Base-by-base conservation (phyloP, 2,888 invertebrate species). In the Eupsilia transversa region DNA sequence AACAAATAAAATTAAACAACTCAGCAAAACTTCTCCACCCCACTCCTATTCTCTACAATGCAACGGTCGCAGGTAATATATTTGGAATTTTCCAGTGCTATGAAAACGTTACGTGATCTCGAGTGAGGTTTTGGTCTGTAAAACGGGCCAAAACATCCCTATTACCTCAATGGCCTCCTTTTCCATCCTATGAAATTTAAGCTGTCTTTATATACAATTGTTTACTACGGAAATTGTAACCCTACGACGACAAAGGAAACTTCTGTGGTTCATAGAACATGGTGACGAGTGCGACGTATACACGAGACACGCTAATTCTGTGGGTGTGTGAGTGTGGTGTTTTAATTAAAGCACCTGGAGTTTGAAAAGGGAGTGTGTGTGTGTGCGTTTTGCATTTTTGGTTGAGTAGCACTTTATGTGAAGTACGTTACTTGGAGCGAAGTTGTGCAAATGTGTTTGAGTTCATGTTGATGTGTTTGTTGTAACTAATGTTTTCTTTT, bases 81-180 rank as follows among this genome's bases (percentile, higher is more conserved):
- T 93, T 92, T 93, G 90, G 87, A 94, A 93, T 93, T 93, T 93
- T 92, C 92, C 89, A 92, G 88, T 85, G 92, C 93, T 92, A 93
- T 94, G 94, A 94, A 94, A 94, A 93, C 90, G 92, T 92, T 93
- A 94, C 94, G 94, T 94, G 94, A 94, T 92, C 92, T 89, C 88
- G 80, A 87, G 90, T 88, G 84, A 87, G 88, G 87, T 88, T 89
- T 90, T 90, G 88, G 86, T 87, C 85, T 90, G 81, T 76, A 85
- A 88, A 88, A 86, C 83, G 88, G 89, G 89, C 89, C 89, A 90
- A 91, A 91, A 92, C 90, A 90, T 88, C 78, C 85, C 85, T 88
- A 84, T 92, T 90, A 90, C 85, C 83, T 88, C 82, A 88, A 90
- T 90, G 86, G 87, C 78, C 77, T 84, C 80, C 76, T 68, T 72